Percentiles rank a stretch among this genome's conserved stretches.
Conservation (phyloP, 1,140 invertebrate genomes). For the Orchestia grillus region DNA sequence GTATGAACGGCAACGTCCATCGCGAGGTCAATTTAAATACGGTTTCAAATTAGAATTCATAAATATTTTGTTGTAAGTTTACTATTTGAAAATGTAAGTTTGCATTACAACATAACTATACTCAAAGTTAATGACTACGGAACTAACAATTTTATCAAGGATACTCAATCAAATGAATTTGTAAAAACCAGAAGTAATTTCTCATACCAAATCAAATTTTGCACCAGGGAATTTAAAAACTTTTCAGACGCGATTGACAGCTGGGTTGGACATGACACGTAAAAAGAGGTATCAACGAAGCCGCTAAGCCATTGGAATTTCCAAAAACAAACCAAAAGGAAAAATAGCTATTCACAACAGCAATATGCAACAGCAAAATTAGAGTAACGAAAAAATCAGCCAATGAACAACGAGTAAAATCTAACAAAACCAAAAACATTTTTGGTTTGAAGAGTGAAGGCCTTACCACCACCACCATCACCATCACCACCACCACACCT, state of each 20-base stretch:
- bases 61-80: not conserved
- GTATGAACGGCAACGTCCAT: not conserved
- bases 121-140: not conserved
- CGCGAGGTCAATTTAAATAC: not conserved
- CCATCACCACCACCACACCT: conserved; percentile 48
- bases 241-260: not conserved
- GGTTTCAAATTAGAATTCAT: not conserved
- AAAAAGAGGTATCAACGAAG: not conserved
- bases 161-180: not conserved
- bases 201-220: not conserved
- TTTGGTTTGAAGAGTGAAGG: conserved; percentile 32
- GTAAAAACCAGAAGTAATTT: not conserved
- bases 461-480: conserved; percentile 54
- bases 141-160: not conserved
- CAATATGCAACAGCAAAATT: conserved; percentile 44
- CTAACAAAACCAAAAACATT: conserved; percentile 24
- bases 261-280: conserved; percentile 9
- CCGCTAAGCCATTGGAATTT: conserved; percentile 15
- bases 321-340: not conserved
- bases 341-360: conserved; percentile 45
- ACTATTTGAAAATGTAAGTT: not conserved
- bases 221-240: not conserved
- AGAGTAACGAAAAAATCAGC: conserved; percentile 39
- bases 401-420: conserved; percentile 38
- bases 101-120: not conserved